Percentiles rank a stretch among this genome's conserved stretches.
Evolutionary conservation across 2,113 vertebrate genomes (phyloP).

Genomic region (Psophia crepitans): DNA sequence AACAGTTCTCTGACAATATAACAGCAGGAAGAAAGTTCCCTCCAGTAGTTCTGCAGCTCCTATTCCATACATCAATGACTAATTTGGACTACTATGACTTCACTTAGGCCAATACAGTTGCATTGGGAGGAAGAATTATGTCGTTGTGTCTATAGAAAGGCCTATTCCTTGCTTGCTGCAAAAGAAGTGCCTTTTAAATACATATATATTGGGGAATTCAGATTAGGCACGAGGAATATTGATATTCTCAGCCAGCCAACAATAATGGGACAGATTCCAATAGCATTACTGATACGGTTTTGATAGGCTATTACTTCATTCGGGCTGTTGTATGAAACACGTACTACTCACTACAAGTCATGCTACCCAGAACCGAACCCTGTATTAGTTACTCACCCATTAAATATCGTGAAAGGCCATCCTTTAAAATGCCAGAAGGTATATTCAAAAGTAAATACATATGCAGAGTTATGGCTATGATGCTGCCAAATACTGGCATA

Average conservation of each 20-base stretch:
- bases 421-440: background rate
- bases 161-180: background rate
- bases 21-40: conserved; percentile 1
- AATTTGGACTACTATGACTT: background rate
- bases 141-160: background rate
- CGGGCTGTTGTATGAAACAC: fast-evolving
- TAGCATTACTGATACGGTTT: fast-evolving
- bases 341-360: background rate
- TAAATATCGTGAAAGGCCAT: background rate
- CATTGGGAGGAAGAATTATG: background rate
- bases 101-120: background rate
- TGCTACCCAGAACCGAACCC: background rate
- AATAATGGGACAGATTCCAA: background rate
- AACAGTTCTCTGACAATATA: background rate
- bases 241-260: background rate
- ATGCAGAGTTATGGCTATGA: background rate
- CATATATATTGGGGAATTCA: background rate
- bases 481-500: background rate
- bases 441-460: background rate
- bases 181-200: background rate
- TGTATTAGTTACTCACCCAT: background rate
- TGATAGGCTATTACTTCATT: background rate
- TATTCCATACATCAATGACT: conserved; percentile 9
- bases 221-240: background rate
- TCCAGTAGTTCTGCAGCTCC: conserved; percentile 8